Percentiles rank a stretch among this genome's conserved stretches.
Conservation (phyloP, 2,888 invertebrate species). For the Serrognathus titanus region DNA sequence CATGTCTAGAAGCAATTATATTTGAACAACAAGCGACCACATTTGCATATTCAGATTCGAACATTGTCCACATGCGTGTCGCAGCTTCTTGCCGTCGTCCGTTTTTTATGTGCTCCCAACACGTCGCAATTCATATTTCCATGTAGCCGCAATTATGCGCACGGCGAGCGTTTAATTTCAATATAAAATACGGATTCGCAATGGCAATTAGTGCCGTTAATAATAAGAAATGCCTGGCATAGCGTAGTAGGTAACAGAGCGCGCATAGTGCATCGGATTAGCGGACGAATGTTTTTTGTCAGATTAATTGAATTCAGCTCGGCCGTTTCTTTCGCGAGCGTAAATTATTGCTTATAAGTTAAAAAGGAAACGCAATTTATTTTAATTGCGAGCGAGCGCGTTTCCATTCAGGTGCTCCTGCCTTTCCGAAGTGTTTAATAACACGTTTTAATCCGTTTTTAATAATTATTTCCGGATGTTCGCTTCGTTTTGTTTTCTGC, state of each 20-base stretch:
- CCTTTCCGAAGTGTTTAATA: background rate
- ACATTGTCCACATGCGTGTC: conserved; percentile 15
- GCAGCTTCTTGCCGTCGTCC: conserved; percentile 8
- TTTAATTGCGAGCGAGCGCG: background rate
- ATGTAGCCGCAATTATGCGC: conserved; percentile 13
- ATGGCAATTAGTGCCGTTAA: conserved; percentile 14
- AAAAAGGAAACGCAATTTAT: background rate
- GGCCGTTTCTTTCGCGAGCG: background rate
- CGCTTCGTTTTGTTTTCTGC: background rate
- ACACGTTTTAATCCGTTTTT: background rate
- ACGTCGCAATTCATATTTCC: conserved; percentile 17
- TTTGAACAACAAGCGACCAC: conserved; percentile 1
- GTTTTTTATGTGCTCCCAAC: conserved; percentile 13
- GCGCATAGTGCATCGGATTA: background rate
- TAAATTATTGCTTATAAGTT: background rate
- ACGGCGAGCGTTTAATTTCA: conserved; percentile 15
- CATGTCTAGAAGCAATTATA: conserved; percentile 11
- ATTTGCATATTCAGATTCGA: conserved; percentile 18
- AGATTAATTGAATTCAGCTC: conserved; percentile 1
- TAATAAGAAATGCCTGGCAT: conserved; percentile 10
- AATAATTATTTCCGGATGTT: background rate
- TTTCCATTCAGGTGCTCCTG: background rate
- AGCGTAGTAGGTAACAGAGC: background rate
- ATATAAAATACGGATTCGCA: conserved; percentile 16
- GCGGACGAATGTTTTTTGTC: background rate